Evolutionary conservation across 1,140 invertebrate species (phyloP), one percentile per base, ranked within the genome.

Genomic region (Cydia strobilella): DNA sequence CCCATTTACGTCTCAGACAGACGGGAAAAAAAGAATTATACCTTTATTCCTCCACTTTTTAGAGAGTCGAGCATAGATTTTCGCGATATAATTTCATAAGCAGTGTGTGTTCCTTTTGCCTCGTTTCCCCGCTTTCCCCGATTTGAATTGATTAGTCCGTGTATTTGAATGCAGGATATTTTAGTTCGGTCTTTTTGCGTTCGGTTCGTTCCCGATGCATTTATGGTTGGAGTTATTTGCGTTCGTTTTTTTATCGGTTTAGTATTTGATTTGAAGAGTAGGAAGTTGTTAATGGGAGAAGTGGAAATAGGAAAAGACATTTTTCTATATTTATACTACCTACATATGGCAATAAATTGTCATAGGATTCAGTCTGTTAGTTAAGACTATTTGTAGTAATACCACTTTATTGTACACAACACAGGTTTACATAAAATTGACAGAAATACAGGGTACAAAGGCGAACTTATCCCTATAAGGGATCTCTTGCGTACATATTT

Each of bases 1-100:
- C 90, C 90, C 88, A 92, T 92, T 92, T 92, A 88, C 86, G 86
- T 86, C 86, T 86, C 90, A 90, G 90, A 90, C 87, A 82, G 85
- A 86, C 84, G 35, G 51, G 62, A 77, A 75, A 84, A 83, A 76
- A 82, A 74, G 65, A 84, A 85, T 85, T 85, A 87, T 85, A 82
- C 79, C 62, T 82, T 85, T 85, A 87, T 85, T 83, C 79, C 62
- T 82, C 83, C 80, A 84, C 82, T 84, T 85, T 85, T 78, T 82
- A 76, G 82, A 82, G 82, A 81, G 77, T 82, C 76, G 81, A 81
- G 83, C 82, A 83, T 86, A 81, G 84, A 89, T 90, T 91, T 89
- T 86, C 85, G 84, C 86, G 85, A 82, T 87, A 88, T 92, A 91
- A 91, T 90, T 90, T 85, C 87, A 92, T 92, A 91, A 89, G 84